Percentiles rank a stretch among this genome's conserved stretches.
Conservation (phyloP, 2,113 vertebrate species). For the Lampris megalopsis region DNA sequence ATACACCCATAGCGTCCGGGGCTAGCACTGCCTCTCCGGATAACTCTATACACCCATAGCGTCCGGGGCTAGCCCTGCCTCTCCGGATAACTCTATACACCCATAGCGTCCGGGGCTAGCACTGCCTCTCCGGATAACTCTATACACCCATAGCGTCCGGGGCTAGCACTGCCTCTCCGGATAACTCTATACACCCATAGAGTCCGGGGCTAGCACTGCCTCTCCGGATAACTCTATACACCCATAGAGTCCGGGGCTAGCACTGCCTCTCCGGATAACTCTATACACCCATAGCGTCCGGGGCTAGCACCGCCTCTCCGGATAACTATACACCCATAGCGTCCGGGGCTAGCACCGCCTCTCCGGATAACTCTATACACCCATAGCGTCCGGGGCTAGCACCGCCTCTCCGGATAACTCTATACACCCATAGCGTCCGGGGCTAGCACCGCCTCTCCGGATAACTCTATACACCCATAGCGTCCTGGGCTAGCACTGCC, state of each 20-base stretch:
- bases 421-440: constrained; percentile 42
- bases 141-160: constrained; percentile 42
- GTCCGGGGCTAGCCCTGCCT: constrained; percentile 52
- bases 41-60: constrained; percentile 44
- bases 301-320: constrained; percentile 43
- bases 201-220: constrained; percentile 50
- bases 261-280: constrained; percentile 55
- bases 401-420: constrained; percentile 55
- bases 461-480: constrained; percentile 48
- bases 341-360: constrained; percentile 51
- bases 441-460: constrained; percentile 47
- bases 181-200: constrained; percentile 47
- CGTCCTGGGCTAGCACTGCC: constrained; percentile 50
- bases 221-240: constrained; percentile 58
- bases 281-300: constrained; percentile 44
- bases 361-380: constrained; percentile 55
- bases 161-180: constrained; percentile 47
- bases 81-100: constrained; percentile 56
- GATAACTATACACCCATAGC: constrained; percentile 47
- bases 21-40: constrained; percentile 49
- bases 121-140: constrained; percentile 56
- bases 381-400: constrained; percentile 39
- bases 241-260: constrained; percentile 36
- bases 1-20: constrained; percentile 43
- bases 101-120: constrained; percentile 39